Percentiles rank a stretch among this genome's conserved stretches.
These are phyloP conservation scores for Leptatherina wallacei DNA, from an alignment of 2,797 vertebrate genomes.

Conservation along the genomic window DNA sequence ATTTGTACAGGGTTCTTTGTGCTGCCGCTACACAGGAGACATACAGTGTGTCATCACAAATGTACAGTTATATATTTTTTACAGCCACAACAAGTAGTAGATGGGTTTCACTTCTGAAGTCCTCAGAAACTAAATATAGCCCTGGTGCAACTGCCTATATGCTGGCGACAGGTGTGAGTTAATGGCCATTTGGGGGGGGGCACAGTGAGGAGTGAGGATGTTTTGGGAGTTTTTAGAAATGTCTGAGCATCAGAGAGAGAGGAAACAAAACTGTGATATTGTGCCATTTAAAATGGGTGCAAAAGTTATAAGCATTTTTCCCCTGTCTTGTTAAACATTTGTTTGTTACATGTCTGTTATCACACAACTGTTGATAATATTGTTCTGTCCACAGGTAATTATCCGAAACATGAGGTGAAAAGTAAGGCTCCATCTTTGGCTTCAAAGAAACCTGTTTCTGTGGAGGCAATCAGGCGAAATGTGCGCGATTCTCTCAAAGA, in stretches of 20 bases:
- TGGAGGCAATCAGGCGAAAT: conserved; percentile 94
- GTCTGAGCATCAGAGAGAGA: background rate
- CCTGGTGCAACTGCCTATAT: background rate
- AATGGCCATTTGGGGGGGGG: background rate
- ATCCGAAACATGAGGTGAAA: conserved; percentile 87
- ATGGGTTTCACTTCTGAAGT: background rate
- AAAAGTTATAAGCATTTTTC: background rate
- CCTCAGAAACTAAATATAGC: background rate
- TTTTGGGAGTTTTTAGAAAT: background rate
- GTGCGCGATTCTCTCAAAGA: conserved; percentile 96
- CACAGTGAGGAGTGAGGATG: background rate
- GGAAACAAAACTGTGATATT: too few relatives aligned
- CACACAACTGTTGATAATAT: conserved; percentile 27
- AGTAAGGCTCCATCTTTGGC: conserved; percentile 84
- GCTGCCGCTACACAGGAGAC: background rate
- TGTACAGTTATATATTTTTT: background rate
- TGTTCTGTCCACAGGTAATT: conserved; percentile 75
- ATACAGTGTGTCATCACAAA: background rate
- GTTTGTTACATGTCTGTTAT: background rate
- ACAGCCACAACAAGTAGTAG: background rate
- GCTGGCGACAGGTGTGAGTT: background rate
- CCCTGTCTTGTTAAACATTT: background rate
- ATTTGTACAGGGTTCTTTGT: background rate
- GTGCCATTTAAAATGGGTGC: background rate
- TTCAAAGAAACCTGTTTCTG: conserved; percentile 90